phyloP scores from a whole-genome alignment of 2,888 invertebrate genomes.

The Lithophane semibrunnea region DNA sequence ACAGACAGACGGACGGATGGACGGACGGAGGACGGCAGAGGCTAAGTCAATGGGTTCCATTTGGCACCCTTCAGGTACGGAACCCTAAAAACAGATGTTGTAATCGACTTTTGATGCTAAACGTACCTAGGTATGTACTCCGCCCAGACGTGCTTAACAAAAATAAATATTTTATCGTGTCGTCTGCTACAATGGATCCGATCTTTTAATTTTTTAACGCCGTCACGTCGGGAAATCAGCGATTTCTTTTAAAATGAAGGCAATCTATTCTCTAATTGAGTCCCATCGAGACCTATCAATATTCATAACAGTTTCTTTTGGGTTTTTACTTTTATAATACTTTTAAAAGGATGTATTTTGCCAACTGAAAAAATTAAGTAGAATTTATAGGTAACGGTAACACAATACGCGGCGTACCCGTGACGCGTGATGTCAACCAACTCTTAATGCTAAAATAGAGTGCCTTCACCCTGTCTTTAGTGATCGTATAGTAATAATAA shows the following conservation, averaged over 20 bases:
- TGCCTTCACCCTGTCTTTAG: background rate
- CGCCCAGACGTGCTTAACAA: too few species aligned
- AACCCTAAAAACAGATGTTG: too few species aligned
- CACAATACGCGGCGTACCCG: background rate
- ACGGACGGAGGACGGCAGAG: too few species aligned
- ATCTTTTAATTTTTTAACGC: conserved; percentile 29
- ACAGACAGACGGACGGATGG: too few species aligned
- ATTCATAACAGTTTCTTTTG: conserved; percentile 40
- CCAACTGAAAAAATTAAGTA: background rate
- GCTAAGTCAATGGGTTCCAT: too few species aligned
- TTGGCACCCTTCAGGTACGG: too few species aligned
- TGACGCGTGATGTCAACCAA: background rate
- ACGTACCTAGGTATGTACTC: background rate
- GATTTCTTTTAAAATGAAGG: conserved; percentile 37
- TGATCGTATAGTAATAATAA: background rate
- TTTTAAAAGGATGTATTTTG: conserved; percentile 6
- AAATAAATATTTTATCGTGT: background rate
- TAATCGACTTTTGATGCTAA: background rate
- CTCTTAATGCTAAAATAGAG: background rate
- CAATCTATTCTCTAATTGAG: conserved; percentile 42
- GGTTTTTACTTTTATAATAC: conserved; percentile 16
- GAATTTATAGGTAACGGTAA: too few species aligned
- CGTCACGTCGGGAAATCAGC: conserved; percentile 46
- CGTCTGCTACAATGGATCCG: background rate
- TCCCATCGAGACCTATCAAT: conserved; percentile 41